A percentile compares a stretch with the other conserved stretches of the same genome.
Conservation (phyloP, 2,797 vertebrate genomes). For the Tympanoctomys barrerae region DNA sequence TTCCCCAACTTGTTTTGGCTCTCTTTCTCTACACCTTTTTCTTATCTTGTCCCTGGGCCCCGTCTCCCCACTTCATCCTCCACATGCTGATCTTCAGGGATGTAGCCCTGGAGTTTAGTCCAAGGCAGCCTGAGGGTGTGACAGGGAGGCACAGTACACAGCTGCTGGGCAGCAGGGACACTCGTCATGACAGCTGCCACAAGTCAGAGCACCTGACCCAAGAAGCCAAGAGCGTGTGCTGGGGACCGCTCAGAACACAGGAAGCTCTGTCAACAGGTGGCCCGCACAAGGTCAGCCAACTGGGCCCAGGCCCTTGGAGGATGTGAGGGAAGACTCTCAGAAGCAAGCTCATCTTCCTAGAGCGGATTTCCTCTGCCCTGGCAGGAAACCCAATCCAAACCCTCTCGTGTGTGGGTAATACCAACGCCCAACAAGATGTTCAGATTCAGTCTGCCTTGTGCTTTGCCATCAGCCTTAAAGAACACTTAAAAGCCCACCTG, state of each 20-base stretch:
- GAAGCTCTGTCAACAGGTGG: slow-evolving; percentile 67
- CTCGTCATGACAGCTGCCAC: slow-evolving; percentile 47
- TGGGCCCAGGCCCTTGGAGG: slow-evolving; percentile 13
- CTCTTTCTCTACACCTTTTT: background rate
- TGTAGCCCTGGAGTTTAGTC: background rate
- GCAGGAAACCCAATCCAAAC: slow-evolving; percentile 8
- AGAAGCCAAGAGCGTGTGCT: background rate
- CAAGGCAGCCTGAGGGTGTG: background rate
- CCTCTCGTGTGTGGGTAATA: background rate
- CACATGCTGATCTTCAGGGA: background rate
- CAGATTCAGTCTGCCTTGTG: background rate
- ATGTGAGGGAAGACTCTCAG: background rate
- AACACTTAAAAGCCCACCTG: background rate
- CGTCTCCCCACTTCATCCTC: background rate
- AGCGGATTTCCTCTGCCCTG: background rate
- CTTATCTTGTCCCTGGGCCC: background rate
- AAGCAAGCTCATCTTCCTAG: slow-evolving; percentile 46
- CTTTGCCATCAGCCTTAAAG: slow-evolving; percentile 6
- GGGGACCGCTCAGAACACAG: slow-evolving; percentile 24
- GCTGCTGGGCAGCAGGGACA: background rate
- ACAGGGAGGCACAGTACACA: background rate
- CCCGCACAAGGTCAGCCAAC: slow-evolving; percentile 42
- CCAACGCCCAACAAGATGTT: background rate
- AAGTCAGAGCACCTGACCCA: background rate
- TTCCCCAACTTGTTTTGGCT: background rate